Base-by-base conservation (phyloP, 2,797 vertebrate genomes). In the Mus minutoides region DNA sequence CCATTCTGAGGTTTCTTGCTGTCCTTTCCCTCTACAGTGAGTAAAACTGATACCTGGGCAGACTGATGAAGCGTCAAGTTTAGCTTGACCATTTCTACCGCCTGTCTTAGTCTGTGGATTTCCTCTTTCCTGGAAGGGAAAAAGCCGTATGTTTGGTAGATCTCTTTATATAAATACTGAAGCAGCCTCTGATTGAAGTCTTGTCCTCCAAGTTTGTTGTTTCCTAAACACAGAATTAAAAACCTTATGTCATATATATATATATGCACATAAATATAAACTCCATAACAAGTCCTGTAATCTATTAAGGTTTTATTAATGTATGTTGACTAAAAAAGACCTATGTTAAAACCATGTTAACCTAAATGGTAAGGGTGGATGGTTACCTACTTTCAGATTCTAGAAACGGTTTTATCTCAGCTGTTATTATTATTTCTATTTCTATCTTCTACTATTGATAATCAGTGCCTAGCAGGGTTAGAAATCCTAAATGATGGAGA, bases 161-260 rank as follows among this genome's bases (percentile, higher is more conserved):
- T 99, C 82, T 98, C 98, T 91, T 99, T 98, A 8, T 98, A 99
- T 7, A 99, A 98, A 95, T 99, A 99, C 97, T 99, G 99, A 94
- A 99, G 98, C 97, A 99, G 94, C 94, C 99, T 98, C 98, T 99
- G 99, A 97, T 99, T 99, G 98, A 99, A 99, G 98, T 99, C 99
- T 91, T 99, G 99, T 67, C 99, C 99, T 91, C 99, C 99, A 29
- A 99, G 98, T 97, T 99, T 99, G 98, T 99, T 99, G 97, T 99
- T 99, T 94, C 99, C 99, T 99, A 97, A 95, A 97, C 98, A 22
- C 94, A 46, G 91, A 97, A 97, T 96, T 91, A 0, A 95, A 79
- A 91, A 64, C 37, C 43, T 54, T 69, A 54, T 54, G 29, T 96
- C 84, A 93, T 29, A 84, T 34, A 78, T 29, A 84, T 34, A 78